Conservation (phyloP, 1,140 invertebrate genomes). For the Dendroctonus ponderosae region DNA sequence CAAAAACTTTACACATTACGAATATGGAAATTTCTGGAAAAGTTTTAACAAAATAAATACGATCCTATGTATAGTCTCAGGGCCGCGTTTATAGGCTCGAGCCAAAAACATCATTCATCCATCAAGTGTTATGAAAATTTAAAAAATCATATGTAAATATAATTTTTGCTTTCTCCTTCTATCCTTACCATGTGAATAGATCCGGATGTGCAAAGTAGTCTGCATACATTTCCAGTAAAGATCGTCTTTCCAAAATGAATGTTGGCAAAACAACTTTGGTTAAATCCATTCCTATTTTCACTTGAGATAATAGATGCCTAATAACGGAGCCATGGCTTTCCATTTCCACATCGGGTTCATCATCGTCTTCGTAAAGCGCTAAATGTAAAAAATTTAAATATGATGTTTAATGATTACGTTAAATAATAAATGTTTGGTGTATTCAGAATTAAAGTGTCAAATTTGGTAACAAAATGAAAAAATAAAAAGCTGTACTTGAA, state of each 20-base stretch:
- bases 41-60: too few relatives aligned
- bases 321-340: constrained; percentile 94
- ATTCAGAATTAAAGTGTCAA: background rate
- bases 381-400: constrained; percentile 45
- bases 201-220: constrained; percentile 98
- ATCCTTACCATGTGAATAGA: constrained; percentile 82
- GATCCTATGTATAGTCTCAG: too few relatives aligned
- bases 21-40: too few relatives aligned
- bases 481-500: too few relatives aligned
- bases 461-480: too few relatives aligned
- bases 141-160: constrained; percentile 2
- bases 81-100: too few relatives aligned
- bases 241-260: constrained; percentile 92
- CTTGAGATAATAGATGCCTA: constrained; percentile 90
- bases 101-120: too few relatives aligned
- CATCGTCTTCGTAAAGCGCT: constrained; percentile 86
- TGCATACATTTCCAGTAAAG: constrained; percentile 95
- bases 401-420: background rate
- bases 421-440: background rate
- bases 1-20: too few relatives aligned
- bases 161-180: background rate
- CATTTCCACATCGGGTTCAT: constrained; percentile 83
- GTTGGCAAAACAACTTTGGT: constrained; percentile 97
- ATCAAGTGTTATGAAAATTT: too few relatives aligned
- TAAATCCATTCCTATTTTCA: constrained; percentile 97